Percentiles rank a stretch among this genome's conserved stretches.
phyloP scores from a whole-genome alignment of 2,113 vertebrate species.

The Meriones unguiculatus region DNA sequence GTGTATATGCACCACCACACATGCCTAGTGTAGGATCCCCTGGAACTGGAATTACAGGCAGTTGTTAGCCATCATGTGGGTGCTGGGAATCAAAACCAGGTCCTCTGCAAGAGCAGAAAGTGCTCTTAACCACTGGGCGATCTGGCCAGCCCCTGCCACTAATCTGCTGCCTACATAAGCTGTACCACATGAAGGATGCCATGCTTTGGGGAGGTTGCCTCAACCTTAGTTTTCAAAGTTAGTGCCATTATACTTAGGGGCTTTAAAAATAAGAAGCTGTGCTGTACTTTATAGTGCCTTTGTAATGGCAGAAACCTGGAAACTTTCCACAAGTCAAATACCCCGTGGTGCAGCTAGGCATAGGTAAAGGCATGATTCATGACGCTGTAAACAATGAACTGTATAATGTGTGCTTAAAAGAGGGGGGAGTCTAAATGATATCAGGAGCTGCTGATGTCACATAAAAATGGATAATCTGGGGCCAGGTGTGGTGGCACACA shows the following conservation, averaged over 20 bases:
- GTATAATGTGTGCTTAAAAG: background rate
- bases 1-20: background rate
- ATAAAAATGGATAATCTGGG: background rate
- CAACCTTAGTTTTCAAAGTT: constrained; percentile 20
- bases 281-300: background rate
- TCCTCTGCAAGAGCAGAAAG: too few relatives aligned
- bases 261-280: background rate
- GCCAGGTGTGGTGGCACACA: too few relatives aligned
- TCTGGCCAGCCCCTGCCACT: background rate
- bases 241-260: constrained; percentile 1
- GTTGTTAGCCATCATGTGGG: too few relatives aligned
- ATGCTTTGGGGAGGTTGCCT: constrained; percentile 11
- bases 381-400: constrained; percentile 1
- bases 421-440: background rate
- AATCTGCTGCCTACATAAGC: background rate
- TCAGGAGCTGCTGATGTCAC: background rate
- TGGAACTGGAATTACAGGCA: too few relatives aligned
- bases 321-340: background rate
- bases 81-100: too few relatives aligned
- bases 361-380: background rate
- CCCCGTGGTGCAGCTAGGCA: background rate
- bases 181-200: background rate
- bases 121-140: background rate
- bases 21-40: background rate
- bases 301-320: constrained; percentile 32